Percentiles rank a stretch among this genome's conserved stretches.
Evolutionary conservation across 2,113 vertebrate genomes (phyloP).

Genomic region (Saimiri boliviensis): DNA sequence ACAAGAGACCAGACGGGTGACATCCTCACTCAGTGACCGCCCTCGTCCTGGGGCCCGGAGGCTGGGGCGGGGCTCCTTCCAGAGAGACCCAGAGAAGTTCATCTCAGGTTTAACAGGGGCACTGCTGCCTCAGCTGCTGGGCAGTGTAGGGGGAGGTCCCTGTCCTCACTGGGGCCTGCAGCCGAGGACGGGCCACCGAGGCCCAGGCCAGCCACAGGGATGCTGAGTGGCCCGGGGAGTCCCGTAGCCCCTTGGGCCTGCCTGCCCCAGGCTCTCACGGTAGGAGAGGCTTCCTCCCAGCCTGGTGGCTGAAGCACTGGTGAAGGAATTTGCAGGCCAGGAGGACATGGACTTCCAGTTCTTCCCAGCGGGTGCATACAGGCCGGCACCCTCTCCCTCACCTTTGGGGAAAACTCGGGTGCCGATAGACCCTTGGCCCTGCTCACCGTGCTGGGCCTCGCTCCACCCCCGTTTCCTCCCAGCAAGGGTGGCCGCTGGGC

Average conservation of each 20-base stretch:
- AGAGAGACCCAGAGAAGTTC: neutral
- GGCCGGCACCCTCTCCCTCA: neutral
- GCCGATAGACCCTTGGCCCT: neutral
- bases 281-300: neutral
- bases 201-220: neutral
- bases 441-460: accelerated
- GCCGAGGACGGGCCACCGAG: neutral
- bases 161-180: neutral
- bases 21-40: neutral
- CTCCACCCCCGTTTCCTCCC: neutral
- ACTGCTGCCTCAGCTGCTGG: neutral
- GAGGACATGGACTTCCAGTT: neutral
- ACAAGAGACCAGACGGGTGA: neutral
- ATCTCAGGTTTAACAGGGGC: neutral
- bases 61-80: neutral
- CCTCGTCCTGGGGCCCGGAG: neutral
- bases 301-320: too few relatives aligned
- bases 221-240: neutral
- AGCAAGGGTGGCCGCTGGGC: neutral
- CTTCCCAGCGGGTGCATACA: accelerated
- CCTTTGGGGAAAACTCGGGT: neutral
- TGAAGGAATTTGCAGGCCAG: neutral
- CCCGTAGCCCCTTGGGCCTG: accelerated
- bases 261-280: neutral
- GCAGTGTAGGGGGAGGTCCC: neutral